Base-by-base conservation (phyloP, 2,797 vertebrate genomes). In the Pelobates cultripes region DNA sequence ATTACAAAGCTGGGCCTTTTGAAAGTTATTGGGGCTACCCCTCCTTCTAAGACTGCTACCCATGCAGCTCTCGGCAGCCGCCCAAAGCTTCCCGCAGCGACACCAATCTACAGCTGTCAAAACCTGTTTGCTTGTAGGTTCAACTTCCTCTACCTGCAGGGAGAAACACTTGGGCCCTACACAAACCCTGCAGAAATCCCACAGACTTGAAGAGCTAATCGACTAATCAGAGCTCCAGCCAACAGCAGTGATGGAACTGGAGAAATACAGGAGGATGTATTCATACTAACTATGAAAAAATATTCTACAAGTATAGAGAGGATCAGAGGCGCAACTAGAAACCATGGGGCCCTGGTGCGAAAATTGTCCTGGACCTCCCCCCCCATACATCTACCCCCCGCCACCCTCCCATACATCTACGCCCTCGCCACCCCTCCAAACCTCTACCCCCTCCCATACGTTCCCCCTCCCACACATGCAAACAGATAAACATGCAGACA, bases 91-190 rank as follows among this genome's bases (percentile, higher is more conserved):
- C 76, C 76, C 77, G 61, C 75, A 3, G 71, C 69, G 76, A 70
- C 51, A 74, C 76, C 76, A 83, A 63, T 78, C 76, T 42, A 74
- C 70, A 75, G 70, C 81, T 83, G 81, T 83, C 75, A 83, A 74
- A 78, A 78, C 53, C 81, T 74, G 72, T 83, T 83, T 83, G 64
- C 64, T 74, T 55, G n/a, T 51, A 70, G 76, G 53, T 61, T 66
- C 53, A 51, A 69, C 75, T 83, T 78, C 81, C 81, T 57, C 75
- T 74, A 43, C 81, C 75, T 61, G 75, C 28, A 0, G 75, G 70
- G 70, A 73, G 42, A 66, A 45, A 68, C 42, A 5, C 61, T 43
- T 67, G 45, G 51, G 47, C 45, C 45, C 63, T 73, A 77, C 53
- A 69, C 64, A 45, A 70, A 73, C 61, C 47, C 12, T 17, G 66